Evolutionary conservation across 2,797 vertebrate genomes (phyloP), one percentile per base, ranked within the genome.

Genomic region (Labeo calbasu): DNA sequence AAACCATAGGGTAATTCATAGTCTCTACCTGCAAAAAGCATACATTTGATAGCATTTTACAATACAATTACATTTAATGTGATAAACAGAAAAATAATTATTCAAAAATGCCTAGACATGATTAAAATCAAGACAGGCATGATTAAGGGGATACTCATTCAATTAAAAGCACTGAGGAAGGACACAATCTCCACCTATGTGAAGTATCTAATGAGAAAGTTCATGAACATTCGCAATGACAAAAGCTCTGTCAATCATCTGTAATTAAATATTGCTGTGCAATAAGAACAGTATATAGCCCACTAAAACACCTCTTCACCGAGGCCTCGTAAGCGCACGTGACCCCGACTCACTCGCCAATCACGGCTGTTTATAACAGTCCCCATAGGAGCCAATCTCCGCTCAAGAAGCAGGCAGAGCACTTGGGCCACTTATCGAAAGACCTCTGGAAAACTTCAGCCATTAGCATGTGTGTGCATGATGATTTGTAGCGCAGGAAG

Each of bases 361-460:
- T 81, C 68, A 82, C 19, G 17, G 65, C 63, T 82, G 13, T 63
- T 83, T 83, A 86, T 73, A 81, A 69, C 82, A 75, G 63, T 70
- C 69, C 59, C 51, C 65, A 81, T 84, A 81, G 66, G 76, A 78
- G 57, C 79, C 32, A 53, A 72, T 53, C 59, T 66, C 70, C 57
- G 21, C 68, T 68, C n/a, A 2, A 70, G 36, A 51, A 75, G 36
- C 21, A 23, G 51, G 79, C 79, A 51, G 83, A 84, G 86, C 69
- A 61, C 84, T 68, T 51, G n/a, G 50, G 68, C 84, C 86, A 84
- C 77, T 86, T 86, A 88, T 84, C 48, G 36, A 66, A 59, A 88
- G 86, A 84, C 70, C 77, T 84, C 78, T 86, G 82, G 86, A 86
- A 89, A 87, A 84, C 84, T 87, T 84, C 73, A 88, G 79, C 82